Conservation (phyloP, 1,140 invertebrate genomes). For the Achatina immaculata region DNA sequence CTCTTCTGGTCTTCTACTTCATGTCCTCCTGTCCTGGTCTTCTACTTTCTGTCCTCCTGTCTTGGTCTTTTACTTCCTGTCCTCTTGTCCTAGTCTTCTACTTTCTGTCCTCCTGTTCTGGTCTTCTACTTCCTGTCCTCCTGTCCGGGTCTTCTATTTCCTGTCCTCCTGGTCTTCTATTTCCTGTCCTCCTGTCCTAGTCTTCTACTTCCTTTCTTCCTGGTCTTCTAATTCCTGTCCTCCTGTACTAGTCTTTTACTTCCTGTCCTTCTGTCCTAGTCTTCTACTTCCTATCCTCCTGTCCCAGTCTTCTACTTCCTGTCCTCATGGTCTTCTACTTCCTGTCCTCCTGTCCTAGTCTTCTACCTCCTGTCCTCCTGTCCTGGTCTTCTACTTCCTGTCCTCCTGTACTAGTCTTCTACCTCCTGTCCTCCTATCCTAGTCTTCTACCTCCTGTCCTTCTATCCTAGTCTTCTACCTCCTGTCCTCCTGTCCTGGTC, state of each 20-base stretch:
- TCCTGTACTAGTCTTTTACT: background rate
- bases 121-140: background rate
- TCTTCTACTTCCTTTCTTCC: background rate
- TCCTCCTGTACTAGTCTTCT: background rate
- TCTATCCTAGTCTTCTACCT: background rate
- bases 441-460: background rate
- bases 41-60: background rate
- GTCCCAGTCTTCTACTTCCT: background rate
- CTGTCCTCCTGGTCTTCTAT: background rate
- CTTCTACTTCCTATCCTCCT: slow-evolving; percentile 1
- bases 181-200: background rate
- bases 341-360: background rate
- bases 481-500: background rate
- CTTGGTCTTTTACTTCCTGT: background rate
- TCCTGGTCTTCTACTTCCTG: background rate
- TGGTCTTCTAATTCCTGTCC: background rate
- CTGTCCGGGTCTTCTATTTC: background rate
- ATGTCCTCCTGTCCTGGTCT: background rate
- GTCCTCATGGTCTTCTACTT: background rate
- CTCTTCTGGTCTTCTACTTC: background rate
- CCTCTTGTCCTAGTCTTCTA: background rate
- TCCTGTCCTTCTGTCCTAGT: background rate
- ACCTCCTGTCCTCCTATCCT: background rate
- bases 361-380: background rate
- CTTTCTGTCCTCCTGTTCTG: background rate